These are phyloP conservation scores for Phengaris arion DNA, from an alignment of 2,888 invertebrate genomes.

Conservation along the genomic window DNA sequence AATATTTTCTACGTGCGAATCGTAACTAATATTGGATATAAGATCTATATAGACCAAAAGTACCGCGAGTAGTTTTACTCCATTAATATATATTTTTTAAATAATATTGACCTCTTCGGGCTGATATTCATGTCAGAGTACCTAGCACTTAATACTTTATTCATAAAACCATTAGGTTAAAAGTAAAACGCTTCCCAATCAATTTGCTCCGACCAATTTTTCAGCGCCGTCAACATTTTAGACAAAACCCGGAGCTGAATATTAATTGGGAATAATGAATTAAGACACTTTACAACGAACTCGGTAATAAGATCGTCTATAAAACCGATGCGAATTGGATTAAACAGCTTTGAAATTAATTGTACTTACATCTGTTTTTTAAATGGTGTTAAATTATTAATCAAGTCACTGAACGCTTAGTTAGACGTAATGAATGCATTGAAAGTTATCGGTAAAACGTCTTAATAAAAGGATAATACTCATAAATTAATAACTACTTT, in stretches of 20 bases:
- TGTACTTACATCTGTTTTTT: background rate
- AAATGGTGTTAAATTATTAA: background rate
- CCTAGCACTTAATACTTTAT: background rate
- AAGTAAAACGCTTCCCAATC: conserved; percentile 27
- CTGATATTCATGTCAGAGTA: background rate
- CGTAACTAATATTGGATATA: no score
- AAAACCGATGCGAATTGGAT: conserved; percentile 9
- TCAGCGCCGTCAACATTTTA: conserved; percentile 27
- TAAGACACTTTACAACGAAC: conserved; percentile 24
- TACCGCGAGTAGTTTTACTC: no score
- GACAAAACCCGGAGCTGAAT: conserved; percentile 30
- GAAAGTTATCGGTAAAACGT: background rate
- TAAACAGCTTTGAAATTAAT: conserved; percentile 23
- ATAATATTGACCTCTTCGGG: background rate
- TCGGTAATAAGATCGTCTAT: conserved; percentile 22
- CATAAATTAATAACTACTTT: no score
- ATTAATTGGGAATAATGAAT: conserved; percentile 29
- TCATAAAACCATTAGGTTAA: conserved; percentile 19
- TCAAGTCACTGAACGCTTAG: background rate
- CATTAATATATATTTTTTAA: background rate
- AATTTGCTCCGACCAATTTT: conserved; percentile 30
- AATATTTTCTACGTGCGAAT: no score
- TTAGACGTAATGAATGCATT: background rate
- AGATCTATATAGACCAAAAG: no score
- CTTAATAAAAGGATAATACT: no score